Conservation (phyloP, 2,113 vertebrate species). For the Narcine bancroftii region DNA sequence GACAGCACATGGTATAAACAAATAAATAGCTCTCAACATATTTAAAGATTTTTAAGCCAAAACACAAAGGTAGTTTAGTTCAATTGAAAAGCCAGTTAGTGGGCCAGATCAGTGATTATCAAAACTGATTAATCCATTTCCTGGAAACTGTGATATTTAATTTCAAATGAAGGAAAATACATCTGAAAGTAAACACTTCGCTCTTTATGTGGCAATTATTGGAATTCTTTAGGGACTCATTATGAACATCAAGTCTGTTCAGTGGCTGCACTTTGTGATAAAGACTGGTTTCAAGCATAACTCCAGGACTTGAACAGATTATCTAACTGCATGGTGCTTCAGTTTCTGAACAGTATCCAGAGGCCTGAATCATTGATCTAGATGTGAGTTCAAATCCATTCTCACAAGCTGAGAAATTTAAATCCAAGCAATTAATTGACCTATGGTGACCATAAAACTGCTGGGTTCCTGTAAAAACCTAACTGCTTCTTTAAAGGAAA, state of each 20-base stretch:
- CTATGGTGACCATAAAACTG: too few relatives aligned
- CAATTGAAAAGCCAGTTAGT: not conserved
- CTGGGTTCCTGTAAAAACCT: too few relatives aligned
- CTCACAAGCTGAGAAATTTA: too few relatives aligned
- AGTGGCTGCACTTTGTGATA: not conserved
- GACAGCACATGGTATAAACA: not conserved
- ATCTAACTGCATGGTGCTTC: too few relatives aligned
- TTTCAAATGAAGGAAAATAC: not conserved
- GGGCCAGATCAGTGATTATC: not conserved
- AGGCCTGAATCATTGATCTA: too few relatives aligned
- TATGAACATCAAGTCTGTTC: not conserved
- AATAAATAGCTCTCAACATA: not conserved
- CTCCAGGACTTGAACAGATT: not conserved
- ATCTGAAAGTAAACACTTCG: not conserved
- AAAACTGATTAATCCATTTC: constrained; percentile 4
- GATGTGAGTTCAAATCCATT: too few relatives aligned
- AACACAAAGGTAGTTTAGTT: not conserved
- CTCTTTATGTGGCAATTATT: not conserved
- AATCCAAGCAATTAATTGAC: too few relatives aligned
- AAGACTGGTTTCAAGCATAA: not conserved
- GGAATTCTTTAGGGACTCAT: not conserved
- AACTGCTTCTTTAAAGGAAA: too few relatives aligned
- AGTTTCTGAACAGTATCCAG: too few relatives aligned
- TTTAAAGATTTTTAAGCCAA: not conserved
- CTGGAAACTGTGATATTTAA: not conserved